phyloP scores from a whole-genome alignment of 2,113 vertebrate species.

The Poicephalus gulielmi region DNA sequence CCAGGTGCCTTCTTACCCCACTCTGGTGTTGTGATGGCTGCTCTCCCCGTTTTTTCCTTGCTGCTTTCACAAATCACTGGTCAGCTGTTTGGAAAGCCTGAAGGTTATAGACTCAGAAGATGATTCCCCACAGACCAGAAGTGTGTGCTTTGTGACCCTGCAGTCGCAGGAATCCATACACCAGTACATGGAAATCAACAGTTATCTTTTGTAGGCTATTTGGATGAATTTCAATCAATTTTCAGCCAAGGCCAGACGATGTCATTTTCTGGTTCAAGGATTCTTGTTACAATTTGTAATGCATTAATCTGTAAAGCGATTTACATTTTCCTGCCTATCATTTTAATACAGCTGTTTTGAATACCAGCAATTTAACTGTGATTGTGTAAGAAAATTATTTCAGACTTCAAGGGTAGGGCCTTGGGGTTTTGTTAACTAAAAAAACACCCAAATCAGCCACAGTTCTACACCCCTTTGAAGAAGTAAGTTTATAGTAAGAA shows the following conservation, averaged over 20 bases:
- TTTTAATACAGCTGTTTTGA: not conserved
- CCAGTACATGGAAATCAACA: not conserved
- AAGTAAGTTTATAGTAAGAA: not conserved
- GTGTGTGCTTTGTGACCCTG: not conserved
- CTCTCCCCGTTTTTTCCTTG: not conserved
- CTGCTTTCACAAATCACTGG: not conserved
- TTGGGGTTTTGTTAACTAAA: not conserved
- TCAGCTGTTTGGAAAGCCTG: not conserved
- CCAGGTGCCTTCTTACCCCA: not conserved
- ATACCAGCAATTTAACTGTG: not conserved
- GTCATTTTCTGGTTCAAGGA: not conserved
- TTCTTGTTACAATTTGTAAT: constrained; percentile 25
- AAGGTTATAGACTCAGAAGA: not conserved
- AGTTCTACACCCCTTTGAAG: not conserved
- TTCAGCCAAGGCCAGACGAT: not conserved
- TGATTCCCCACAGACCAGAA: not conserved
- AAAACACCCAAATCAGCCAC: not conserved
- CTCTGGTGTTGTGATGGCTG: rapidly evolving
- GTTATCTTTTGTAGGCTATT: not conserved
- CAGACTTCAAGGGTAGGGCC: not conserved
- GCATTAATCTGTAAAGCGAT: not conserved
- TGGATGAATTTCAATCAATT: not conserved
- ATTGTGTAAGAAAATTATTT: not conserved
- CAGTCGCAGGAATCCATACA: rapidly evolving
- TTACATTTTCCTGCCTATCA: not conserved